Conservation (phyloP, 2,888 invertebrate genomes). For the Spodoptera exigua region DNA sequence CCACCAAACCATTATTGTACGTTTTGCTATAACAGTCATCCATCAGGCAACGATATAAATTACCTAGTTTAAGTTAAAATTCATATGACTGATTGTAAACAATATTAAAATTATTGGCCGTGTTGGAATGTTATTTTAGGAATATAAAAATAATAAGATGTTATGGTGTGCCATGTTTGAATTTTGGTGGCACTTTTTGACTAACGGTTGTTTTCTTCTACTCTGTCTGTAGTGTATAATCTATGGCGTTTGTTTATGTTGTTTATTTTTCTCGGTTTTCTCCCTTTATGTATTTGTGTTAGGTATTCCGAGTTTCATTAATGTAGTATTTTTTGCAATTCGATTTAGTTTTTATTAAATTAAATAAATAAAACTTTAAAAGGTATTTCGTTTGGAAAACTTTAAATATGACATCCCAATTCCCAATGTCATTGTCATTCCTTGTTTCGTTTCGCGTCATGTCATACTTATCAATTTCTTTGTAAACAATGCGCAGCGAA, state of each 20-base stretch:
- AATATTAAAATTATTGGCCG: not conserved
- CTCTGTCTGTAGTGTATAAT: not conserved
- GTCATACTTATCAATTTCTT: not conserved
- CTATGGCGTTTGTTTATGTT: not conserved
- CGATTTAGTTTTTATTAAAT: too few species aligned
- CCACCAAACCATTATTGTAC: constrained; percentile 21
- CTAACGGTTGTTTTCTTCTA: not conserved
- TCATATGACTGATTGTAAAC: constrained; percentile 2
- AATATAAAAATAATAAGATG: constrained; percentile 8
- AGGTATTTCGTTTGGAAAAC: too few species aligned
- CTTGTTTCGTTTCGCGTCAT: too few species aligned
- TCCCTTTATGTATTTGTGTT: too few species aligned
- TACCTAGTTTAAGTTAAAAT: not conserved
- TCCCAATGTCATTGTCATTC: too few species aligned
- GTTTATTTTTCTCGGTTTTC: not conserved
- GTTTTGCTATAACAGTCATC: constrained; percentile 27
- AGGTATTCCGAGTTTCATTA: too few species aligned
- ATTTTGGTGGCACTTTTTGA: constrained; percentile 21
- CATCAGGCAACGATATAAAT: constrained; percentile 25
- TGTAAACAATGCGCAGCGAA: not conserved
- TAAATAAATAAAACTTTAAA: too few species aligned
- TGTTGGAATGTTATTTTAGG: not conserved
- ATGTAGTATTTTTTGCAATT: too few species aligned
- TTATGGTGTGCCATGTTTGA: constrained; percentile 29
- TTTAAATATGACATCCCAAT: too few species aligned